These are phyloP conservation scores for Brachionus rubens DNA, from an alignment of 1,140 invertebrate genomes.

Conservation along the genomic window DNA sequence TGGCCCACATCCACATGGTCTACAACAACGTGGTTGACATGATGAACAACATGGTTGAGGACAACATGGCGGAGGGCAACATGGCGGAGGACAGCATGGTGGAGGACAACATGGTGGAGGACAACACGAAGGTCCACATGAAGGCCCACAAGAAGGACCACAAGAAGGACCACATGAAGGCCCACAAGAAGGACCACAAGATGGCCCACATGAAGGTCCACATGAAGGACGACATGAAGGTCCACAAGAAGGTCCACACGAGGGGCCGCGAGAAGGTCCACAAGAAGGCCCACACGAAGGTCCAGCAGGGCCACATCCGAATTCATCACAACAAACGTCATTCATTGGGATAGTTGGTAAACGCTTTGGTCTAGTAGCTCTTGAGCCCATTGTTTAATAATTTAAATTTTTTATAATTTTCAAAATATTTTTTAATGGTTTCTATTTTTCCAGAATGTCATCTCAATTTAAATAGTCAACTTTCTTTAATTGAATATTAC, in stretches of 20 bases:
- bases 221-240: background rate
- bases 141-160: background rate
- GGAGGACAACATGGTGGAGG: background rate
- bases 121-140: background rate
- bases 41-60: background rate
- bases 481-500: too few species aligned
- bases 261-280: background rate
- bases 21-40: background rate
- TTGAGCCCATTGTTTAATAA: background rate
- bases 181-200: background rate
- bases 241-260: background rate
- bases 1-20: background rate
- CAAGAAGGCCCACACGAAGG: background rate
- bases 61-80: background rate
- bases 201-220: background rate
- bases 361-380: slow-evolving; percentile 10
- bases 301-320: background rate
- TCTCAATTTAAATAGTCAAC: too few species aligned
- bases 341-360: background rate
- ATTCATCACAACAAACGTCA: background rate
- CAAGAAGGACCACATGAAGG: background rate
- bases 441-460: background rate
- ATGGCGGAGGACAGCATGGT: too few species aligned
- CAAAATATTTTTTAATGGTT: background rate
- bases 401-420: background rate